Percentiles rank a stretch among this genome's conserved stretches.
Conservation (phyloP, 2,797 vertebrate genomes). For the Lutjanus campechanus region DNA sequence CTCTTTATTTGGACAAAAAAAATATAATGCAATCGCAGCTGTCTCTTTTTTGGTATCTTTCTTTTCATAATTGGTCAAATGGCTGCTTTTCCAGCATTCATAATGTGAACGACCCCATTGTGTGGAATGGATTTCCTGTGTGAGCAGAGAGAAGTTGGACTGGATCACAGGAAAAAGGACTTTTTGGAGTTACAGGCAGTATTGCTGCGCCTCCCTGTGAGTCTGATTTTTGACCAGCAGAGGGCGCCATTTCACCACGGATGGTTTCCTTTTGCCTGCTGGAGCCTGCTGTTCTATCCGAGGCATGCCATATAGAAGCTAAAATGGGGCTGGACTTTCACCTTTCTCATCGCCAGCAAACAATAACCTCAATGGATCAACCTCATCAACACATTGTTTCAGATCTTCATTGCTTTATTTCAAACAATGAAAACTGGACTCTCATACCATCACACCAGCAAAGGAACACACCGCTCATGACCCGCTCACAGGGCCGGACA, state of each 20-base stretch:
- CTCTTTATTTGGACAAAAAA: conserved; percentile 78
- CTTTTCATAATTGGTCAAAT: conserved; percentile 70
- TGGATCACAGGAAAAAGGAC: conserved; percentile 49
- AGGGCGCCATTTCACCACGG: conserved; percentile 56
- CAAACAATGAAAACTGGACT: conserved; percentile 44
- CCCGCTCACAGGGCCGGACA: conserved; percentile 30
- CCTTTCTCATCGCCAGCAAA: conserved; percentile 61
- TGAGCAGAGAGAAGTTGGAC: conserved; percentile 45
- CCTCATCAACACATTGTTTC: conserved; percentile 52
- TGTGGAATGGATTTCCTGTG: conserved; percentile 63
- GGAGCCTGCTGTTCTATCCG: conserved; percentile 39
- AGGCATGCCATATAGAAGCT: conserved; percentile 44
- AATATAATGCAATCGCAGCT: conserved; percentile 67
- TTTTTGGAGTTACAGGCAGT: conserved; percentile 67
- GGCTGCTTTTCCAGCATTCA: conserved; percentile 84
- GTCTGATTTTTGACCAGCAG: conserved; percentile 67
- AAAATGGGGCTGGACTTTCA: conserved; percentile 58
- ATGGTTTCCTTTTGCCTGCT: conserved; percentile 42
- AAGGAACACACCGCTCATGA: conserved; percentile 30
- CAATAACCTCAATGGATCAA: conserved; percentile 60
- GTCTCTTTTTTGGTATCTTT: conserved; percentile 67
- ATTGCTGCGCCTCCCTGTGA: conserved; percentile 62
- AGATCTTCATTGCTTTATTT: conserved; percentile 45
- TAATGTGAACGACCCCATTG: conserved; percentile 86
- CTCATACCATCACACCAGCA: conserved; percentile 72